A percentile compares a stretch with the other conserved stretches of the same genome.
Evolutionary conservation across 2,888 invertebrate species (phyloP).

Genomic region (Thalpophila matura): DNA sequence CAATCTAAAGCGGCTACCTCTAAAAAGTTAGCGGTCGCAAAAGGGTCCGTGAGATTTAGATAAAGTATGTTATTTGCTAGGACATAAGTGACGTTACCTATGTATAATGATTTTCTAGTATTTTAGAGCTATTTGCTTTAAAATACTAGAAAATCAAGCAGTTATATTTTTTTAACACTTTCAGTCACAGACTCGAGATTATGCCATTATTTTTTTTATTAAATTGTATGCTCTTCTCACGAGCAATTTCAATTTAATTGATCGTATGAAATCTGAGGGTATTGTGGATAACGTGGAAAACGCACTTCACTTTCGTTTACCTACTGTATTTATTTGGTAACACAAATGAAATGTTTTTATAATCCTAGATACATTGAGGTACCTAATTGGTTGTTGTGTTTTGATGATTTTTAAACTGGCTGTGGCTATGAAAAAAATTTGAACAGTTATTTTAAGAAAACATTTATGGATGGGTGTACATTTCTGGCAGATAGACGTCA

Average conservation of each 20-base stretch:
- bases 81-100: slow-evolving; percentile 22
- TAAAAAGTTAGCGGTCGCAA: slow-evolving; percentile 62
- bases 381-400: background rate
- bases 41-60: slow-evolving; percentile 62
- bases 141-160: slow-evolving; percentile 26
- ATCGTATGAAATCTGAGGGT: slow-evolving; percentile 7
- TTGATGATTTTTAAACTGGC: too few species aligned
- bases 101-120: slow-evolving; percentile 21
- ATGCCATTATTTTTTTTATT: background rate
- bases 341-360: slow-evolving; percentile 8
- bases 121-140: too few species aligned
- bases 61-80: slow-evolving; percentile 58
- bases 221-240: background rate
- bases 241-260: slow-evolving; percentile 14
- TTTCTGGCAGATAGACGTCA: too few species aligned
- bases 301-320: slow-evolving; percentile 8
- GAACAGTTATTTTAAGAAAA: background rate
- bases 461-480: too few species aligned
- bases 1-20: slow-evolving; percentile 59
- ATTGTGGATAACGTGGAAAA: slow-evolving; percentile 4
- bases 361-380: background rate
- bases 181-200: background rate
- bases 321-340: background rate
- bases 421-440: too few species aligned
- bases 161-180: background rate